Evolutionary conservation across 2,797 vertebrate genomes (phyloP).

Genomic region (Melanotaenia nigrans): DNA sequence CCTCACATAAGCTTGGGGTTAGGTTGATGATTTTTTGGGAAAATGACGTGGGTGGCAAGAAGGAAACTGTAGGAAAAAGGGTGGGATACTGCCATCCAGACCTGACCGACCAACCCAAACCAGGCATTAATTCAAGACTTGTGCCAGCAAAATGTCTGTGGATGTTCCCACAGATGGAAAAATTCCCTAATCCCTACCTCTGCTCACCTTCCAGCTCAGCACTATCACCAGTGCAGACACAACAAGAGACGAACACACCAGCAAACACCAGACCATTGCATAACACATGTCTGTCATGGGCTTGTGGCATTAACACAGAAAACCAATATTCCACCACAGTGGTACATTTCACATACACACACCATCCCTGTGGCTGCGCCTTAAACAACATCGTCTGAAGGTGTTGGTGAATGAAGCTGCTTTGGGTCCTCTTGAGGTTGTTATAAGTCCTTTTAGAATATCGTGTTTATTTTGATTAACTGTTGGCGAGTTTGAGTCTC

Average conservation of each 20-base stretch:
- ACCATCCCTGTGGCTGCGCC: background rate
- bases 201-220: background rate
- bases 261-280: slow-evolving; percentile 4
- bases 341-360: slow-evolving; percentile 34
- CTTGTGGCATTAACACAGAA: slow-evolving; percentile 18
- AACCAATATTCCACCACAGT: slow-evolving; percentile 15
- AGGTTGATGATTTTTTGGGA: slow-evolving; percentile 55
- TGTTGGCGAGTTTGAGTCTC: too few relatives aligned
- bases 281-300: slow-evolving; percentile 26
- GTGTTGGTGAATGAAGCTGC: background rate
- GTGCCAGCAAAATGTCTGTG: slow-evolving; percentile 52
- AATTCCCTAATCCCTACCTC: slow-evolving; percentile 4
- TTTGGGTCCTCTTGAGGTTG: too few relatives aligned
- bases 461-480: too few relatives aligned
- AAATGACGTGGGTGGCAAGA: slow-evolving; percentile 59
- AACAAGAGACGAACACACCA: slow-evolving; percentile 14
- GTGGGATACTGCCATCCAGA: slow-evolving; percentile 43
- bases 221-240: slow-evolving; percentile 17
- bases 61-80: slow-evolving; percentile 47
- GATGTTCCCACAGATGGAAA: slow-evolving; percentile 33
- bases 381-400: slow-evolving; percentile 7
- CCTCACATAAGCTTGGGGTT: slow-evolving; percentile 63
- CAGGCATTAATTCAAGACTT: slow-evolving; percentile 64
- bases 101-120: slow-evolving; percentile 38
- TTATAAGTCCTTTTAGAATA: too few relatives aligned